Percentiles rank a stretch among this genome's conserved stretches.
Conservation (phyloP, 2,797 vertebrate species). For the Champsocephalus esox region DNA sequence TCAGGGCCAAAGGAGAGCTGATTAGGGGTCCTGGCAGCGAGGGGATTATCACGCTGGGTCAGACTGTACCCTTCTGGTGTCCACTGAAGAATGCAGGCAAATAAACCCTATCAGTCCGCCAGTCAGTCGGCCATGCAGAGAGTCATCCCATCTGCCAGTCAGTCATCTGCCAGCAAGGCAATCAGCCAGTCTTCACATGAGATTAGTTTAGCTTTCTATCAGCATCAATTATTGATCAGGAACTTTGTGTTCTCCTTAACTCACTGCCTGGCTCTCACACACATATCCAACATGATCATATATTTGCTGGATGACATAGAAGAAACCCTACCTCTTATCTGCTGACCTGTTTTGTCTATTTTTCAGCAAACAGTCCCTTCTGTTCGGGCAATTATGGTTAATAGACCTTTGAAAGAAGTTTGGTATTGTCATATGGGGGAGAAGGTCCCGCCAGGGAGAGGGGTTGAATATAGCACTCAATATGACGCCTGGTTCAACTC, state of each 20-base stretch:
- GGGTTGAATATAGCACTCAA: conserved; percentile 47
- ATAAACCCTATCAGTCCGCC: conserved; percentile 42
- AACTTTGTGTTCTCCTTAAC: conserved; percentile 29
- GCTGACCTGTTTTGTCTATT: conserved; percentile 32
- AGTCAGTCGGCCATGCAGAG: conserved; percentile 50
- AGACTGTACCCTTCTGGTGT: conserved; percentile 71
- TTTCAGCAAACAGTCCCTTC: conserved; percentile 45
- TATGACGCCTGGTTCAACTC: conserved; percentile 19
- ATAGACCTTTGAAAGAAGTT: conserved; percentile 14
- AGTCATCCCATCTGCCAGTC: conserved; percentile 58
- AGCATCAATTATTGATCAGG: conserved; percentile 54
- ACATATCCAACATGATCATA: conserved; percentile 23
- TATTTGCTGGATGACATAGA: conserved; percentile 14
- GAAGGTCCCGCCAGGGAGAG: background rate
- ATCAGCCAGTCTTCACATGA: conserved; percentile 50
- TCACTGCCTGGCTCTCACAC: conserved; percentile 3
- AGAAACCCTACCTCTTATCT: conserved; percentile 24
- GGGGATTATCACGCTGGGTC: conserved; percentile 70
- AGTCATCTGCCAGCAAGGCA: conserved; percentile 47
- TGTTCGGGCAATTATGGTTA: conserved; percentile 53
- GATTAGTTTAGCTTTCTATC: conserved; percentile 56
- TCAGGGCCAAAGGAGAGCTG: conserved; percentile 58
- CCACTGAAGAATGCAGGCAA: conserved; percentile 66
- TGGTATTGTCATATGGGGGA: no score
- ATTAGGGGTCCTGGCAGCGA: conserved; percentile 72